Evolutionary conservation across 2,113 vertebrate species (phyloP).

Genomic region (Rallus limicola): DNA sequence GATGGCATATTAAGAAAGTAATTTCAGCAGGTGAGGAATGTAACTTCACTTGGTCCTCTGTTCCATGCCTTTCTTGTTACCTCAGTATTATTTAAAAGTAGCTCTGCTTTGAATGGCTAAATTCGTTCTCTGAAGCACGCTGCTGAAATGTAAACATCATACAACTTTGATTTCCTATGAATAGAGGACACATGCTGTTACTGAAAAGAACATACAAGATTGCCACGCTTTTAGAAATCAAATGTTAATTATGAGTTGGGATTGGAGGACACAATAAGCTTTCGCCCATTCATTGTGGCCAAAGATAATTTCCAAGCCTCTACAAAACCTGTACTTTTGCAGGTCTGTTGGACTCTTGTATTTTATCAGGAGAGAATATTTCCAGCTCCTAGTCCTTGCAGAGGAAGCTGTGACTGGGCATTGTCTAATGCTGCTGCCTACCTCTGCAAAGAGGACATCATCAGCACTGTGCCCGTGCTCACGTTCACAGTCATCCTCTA

Average conservation of each 20-base stretch:
- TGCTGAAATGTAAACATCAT: conserved; percentile 54
- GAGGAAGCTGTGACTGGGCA: neutral
- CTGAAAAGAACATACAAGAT: conserved; percentile 57
- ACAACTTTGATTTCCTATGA: conserved; percentile 59
- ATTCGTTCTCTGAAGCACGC: neutral
- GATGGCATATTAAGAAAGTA: neutral
- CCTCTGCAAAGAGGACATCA: neutral
- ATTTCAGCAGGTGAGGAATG: neutral
- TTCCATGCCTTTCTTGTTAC: neutral
- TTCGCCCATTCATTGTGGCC: neutral
- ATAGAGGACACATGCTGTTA: conserved; percentile 59
- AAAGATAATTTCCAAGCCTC: neutral
- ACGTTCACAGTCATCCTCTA: neutral
- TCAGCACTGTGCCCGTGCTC: neutral
- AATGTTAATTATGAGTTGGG: conserved; percentile 45
- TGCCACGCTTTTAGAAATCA: conserved; percentile 47
- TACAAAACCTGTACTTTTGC: neutral
- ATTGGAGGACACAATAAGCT: conserved; percentile 2
- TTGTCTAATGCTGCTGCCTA: neutral
- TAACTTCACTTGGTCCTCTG: neutral
- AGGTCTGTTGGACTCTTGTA: neutral
- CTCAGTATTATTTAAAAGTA: conserved; percentile 27
- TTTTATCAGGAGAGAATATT: neutral
- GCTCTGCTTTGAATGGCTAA: conserved; percentile 29
- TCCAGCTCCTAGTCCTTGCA: neutral